Evolutionary conservation across 2,113 vertebrate species (phyloP), one percentile per base, ranked within the genome.

Genomic region (Chitala chitala): DNA sequence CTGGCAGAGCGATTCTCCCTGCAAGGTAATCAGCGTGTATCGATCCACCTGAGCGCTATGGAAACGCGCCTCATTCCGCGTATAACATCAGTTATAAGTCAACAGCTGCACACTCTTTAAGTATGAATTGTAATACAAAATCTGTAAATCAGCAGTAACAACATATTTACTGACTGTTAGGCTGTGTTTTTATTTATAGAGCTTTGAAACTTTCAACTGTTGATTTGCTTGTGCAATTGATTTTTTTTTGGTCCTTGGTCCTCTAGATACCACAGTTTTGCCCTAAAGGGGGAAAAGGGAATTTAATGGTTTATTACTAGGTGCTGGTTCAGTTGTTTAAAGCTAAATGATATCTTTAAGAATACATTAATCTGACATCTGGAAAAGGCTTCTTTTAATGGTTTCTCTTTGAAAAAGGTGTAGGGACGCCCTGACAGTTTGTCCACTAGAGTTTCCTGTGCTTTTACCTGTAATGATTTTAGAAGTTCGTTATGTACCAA

Each of bases 311-410:
- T 71, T 20, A 24, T 58, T 54, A 58, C 54, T 53, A 71, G 36
- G 44, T 20, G 22, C 22, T 68, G 53, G 12, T 58, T 58, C 70
- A 1, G 42, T 72, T 29, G 48, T 48, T 48, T 61, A 48, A 72
- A 72, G 38, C 13, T 8, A 72, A 72, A 46, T 59, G 40, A 42
- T 33, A 7, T 59, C 55, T 48, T 26, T 24, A 26, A 59, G n/a
- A 72, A 38, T 36, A 15, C 55, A 48, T 38, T 56, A 24, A 56
- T 56, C 36, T 72, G 71, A 48, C 40, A 59, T 13, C 71, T 48
- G 40, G 48, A 13, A 48, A 48, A 9, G 40, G 24, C 5, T 29
- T n/a, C 20, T 61, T 48, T 15, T 12, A 26, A 72, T 59, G 17
- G 33, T 36, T 31, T 42, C 42, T 68, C 36, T 38, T 20, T 17